phyloP scores from a whole-genome alignment of 1,140 invertebrate genomes.

The Dinoponera quadriceps region DNA sequence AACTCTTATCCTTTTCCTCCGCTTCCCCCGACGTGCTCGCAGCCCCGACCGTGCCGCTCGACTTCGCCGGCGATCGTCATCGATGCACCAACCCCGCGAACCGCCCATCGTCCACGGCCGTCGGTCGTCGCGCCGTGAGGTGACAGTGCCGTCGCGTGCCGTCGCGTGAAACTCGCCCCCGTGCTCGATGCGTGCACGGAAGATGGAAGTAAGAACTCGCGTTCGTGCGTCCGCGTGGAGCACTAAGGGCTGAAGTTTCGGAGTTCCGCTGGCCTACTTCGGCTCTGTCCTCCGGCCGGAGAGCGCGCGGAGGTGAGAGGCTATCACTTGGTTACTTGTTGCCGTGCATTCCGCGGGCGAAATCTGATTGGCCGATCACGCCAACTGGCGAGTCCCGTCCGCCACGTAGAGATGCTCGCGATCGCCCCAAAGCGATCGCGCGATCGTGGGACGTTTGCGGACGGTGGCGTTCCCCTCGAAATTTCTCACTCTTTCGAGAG shows the following conservation, averaged over 20 bases:
- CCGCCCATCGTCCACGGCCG: background rate
- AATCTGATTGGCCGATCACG: conserved; percentile 20
- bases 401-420: background rate
- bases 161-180: conserved; percentile 54
- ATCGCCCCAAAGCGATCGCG: no score
- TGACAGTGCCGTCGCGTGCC: conserved; percentile 28
- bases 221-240: conserved; percentile 51
- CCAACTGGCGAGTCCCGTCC: background rate
- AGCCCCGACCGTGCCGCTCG: conserved; percentile 5
- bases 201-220: conserved; percentile 63
- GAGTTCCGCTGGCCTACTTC: conserved; percentile 67
- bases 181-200: conserved; percentile 38
- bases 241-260: conserved; percentile 65
- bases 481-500: background rate
- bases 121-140: conserved; percentile 6
- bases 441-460: background rate
- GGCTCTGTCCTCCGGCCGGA: conserved; percentile 53
- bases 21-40: background rate
- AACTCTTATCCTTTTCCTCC: background rate
- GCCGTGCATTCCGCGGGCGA: conserved; percentile 27
- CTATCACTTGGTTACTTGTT: conserved; percentile 59
- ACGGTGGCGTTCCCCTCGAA: background rate
- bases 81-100: conserved; percentile 29
- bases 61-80: background rate
- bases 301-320: conserved; percentile 65